A percentile compares a stretch with the other conserved stretches of the same genome.
phyloP scores from a whole-genome alignment of 2,113 vertebrate species.

The Myotis lucifugus region DNA sequence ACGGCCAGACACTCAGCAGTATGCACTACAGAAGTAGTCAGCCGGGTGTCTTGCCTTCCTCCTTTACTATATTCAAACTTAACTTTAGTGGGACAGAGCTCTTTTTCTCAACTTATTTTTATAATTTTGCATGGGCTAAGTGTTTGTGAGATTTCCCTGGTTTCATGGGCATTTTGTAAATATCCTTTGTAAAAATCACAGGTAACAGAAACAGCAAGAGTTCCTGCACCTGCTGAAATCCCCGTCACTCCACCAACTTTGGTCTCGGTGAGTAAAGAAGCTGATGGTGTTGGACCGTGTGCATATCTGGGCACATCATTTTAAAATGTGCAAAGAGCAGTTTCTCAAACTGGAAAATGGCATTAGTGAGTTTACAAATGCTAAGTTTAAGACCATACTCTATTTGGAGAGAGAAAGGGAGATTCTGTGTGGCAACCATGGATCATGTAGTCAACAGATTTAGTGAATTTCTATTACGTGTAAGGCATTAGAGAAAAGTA shows the following conservation, averaged over 20 bases:
- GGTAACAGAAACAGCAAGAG: conserved; percentile 88
- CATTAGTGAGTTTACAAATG: not conserved
- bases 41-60: not conserved
- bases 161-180: conserved; percentile 59
- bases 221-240: conserved; percentile 88
- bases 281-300: not conserved
- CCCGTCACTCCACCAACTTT: conserved; percentile 93
- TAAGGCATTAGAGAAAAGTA: not conserved
- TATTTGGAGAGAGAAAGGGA: not conserved
- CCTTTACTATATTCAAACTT: not conserved
- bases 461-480: not conserved
- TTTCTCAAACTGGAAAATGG: not conserved
- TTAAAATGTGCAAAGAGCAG: not conserved
- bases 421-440: not conserved
- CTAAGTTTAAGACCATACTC: not conserved
- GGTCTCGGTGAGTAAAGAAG: conserved; percentile 90
- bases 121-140: not conserved
- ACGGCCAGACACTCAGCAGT: rapidly evolving
- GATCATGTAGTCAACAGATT: not conserved
- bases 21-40: not conserved
- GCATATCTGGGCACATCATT: not conserved
- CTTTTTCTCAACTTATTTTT: not conserved
- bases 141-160: not conserved
- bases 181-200: conserved; percentile 74
- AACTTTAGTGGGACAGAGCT: not conserved